Evolutionary conservation across 2,113 vertebrate genomes (phyloP).

Genomic region (Protomyctophum bolini): DNA sequence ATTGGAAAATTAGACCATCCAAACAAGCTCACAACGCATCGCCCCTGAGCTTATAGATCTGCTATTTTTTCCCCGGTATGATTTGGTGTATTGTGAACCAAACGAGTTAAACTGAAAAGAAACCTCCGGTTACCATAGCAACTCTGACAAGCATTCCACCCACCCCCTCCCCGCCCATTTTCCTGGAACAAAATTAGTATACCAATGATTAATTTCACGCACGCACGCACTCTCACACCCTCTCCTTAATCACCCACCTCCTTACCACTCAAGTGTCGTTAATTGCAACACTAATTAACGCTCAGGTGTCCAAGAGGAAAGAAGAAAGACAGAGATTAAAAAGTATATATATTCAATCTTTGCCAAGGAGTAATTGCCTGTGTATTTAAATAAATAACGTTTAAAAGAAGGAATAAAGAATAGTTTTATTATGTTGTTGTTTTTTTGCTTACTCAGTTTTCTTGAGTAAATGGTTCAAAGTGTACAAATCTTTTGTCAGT

Average conservation of each 20-base stretch:
- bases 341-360: constrained; percentile 3
- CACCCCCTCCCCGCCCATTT: background rate
- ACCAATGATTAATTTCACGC: background rate
- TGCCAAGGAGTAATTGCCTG: constrained; percentile 58
- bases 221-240: constrained; percentile 25
- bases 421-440: constrained; percentile 48
- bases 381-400: constrained; percentile 52
- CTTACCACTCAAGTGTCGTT: constrained; percentile 45
- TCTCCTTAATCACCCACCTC: constrained; percentile 47
- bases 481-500: constrained; percentile 72
- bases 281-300: constrained; percentile 66
- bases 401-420: constrained; percentile 25
- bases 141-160: constrained; percentile 55
- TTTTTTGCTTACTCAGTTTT: constrained; percentile 57
- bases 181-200: background rate
- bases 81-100: constrained; percentile 15
- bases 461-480: constrained; percentile 71
- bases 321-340: constrained; percentile 12
- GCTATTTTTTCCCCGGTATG: too few species aligned
- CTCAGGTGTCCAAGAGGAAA: constrained; percentile 56
- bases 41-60: background rate
- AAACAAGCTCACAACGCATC: background rate
- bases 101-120: background rate
- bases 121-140: constrained; percentile 50
- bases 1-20: too few species aligned